phyloP scores from a whole-genome alignment of 1,140 invertebrate species.

The Phortica variegata region DNA sequence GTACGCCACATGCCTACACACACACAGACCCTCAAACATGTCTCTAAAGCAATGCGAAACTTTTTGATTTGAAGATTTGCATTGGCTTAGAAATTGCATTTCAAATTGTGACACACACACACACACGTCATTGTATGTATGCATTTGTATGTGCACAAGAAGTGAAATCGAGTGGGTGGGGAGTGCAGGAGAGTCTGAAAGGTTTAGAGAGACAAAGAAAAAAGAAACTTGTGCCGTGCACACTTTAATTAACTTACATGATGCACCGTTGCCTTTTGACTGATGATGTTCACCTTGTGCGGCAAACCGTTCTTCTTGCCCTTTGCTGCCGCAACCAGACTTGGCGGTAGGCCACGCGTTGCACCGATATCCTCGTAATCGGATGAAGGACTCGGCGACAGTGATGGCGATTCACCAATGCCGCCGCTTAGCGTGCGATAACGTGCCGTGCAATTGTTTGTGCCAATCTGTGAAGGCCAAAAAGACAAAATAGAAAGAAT shows the following conservation, averaged over 20 bases:
- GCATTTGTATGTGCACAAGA: too few relatives aligned
- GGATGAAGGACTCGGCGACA: conserved; percentile 56
- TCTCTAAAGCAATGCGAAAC: too few relatives aligned
- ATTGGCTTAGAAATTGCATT: too few relatives aligned
- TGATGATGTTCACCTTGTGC: conserved; percentile 56
- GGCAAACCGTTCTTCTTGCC: conserved; percentile 54
- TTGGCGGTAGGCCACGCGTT: conserved; percentile 45
- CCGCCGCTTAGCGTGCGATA: conserved; percentile 55
- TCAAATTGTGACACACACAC: conserved; percentile 9
- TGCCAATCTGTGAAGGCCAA: conserved; percentile 52
- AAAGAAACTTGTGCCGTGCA: too few relatives aligned
- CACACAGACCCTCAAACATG: too few relatives aligned
- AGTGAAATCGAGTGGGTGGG: too few relatives aligned
- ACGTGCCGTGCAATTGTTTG: conserved; percentile 56
- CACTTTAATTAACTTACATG: conserved; percentile 56
- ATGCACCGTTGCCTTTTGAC: conserved; percentile 57
- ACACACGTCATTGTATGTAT: too few relatives aligned
- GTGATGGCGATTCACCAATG: conserved; percentile 52
- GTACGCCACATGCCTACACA: too few relatives aligned
- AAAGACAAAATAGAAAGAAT: conserved; percentile 1
- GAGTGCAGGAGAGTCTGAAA: too few relatives aligned
- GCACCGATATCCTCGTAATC: conserved; percentile 57
- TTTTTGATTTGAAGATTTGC: too few relatives aligned
- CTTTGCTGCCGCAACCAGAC: conserved; percentile 33
- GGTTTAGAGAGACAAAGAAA: too few relatives aligned